Conservation (phyloP, 1,140 invertebrate species). For the Papilio aristodemus region DNA sequence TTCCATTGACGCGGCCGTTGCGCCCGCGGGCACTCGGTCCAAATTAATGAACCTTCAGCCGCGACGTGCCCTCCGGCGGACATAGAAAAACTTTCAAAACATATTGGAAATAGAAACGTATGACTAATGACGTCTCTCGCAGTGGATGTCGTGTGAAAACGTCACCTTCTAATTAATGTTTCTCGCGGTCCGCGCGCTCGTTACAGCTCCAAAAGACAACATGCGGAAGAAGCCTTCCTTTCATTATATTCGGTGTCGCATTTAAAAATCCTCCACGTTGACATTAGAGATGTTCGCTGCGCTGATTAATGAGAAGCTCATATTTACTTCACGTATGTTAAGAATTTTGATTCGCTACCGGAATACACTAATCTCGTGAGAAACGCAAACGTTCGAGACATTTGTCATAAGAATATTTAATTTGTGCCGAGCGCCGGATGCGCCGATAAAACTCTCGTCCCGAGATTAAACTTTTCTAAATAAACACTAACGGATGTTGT, state of each 20-base stretch:
- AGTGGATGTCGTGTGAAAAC: constrained; percentile 67
- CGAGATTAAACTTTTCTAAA: constrained; percentile 72
- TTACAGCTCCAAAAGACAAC: constrained; percentile 23
- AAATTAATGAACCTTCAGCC: constrained; percentile 66
- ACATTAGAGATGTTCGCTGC: constrained; percentile 34
- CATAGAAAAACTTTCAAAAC: constrained; percentile 59
- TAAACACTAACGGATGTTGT: constrained; percentile 65
- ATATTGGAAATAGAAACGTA: constrained; percentile 65
- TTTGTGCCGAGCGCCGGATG: constrained; percentile 59
- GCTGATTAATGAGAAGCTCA: constrained; percentile 40
- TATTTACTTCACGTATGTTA: constrained; percentile 36
- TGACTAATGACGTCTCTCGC: constrained; percentile 63
- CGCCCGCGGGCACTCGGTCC: constrained; percentile 46
- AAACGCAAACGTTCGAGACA: constrained; percentile 55
- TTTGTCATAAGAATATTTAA: constrained; percentile 52
- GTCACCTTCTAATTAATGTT: constrained; percentile 67
- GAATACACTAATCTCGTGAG: constrained; percentile 45
- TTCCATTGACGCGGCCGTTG: background rate
- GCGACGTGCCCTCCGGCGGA: constrained; percentile 40
- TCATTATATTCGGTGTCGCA: constrained; percentile 35
- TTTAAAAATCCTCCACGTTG: constrained; percentile 37
- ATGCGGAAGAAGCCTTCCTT: constrained; percentile 29
- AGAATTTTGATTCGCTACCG: constrained; percentile 39
- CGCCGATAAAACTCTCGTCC: constrained; percentile 61
- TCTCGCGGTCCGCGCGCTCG: constrained; percentile 34